Base-by-base conservation (phyloP, 2,797 vertebrate genomes). In the Falco novaeseelandiae region DNA sequence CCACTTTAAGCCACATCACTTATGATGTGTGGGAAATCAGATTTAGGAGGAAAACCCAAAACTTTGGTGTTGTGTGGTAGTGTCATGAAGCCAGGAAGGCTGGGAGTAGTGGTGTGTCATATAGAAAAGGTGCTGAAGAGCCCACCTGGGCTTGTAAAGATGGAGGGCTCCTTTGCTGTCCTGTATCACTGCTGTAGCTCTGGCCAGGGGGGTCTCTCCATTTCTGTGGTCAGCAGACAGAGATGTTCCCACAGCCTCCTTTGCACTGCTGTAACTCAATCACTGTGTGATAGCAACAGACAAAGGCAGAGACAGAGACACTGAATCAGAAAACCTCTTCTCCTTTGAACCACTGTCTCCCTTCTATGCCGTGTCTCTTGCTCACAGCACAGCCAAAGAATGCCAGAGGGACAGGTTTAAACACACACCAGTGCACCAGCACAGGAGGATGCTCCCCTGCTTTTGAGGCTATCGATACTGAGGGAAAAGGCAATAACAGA, bases 251-350 rank as follows among this genome's bases (percentile, higher is more conserved):
- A 98, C 97, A 98, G 97, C 95, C 96, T 97, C 66, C 94, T 95
- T 96, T 94, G 94, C 90, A 88, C 94, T 95, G 77, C 92, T 97
- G 98, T 98, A 98, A 98, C 94, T 96, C 97, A 98, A 97, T 98
- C 96, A 27, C 97, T 93, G 93, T 98, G 98, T 71, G 98, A 98
- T 96, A 97, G 95, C 93, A 87, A 93, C 92, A 96, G 90, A 97
- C 97, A 96, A 98, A 97, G 91, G 84, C 91, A 84, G 88, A 96
- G 92, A 90, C 59, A 95, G 85, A 94, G 66, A 46, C 16, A 40
- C 48, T 19, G 74, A 73, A 58, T 90, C 26, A 61, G 79, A 92
- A 95, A 90, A 36, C 27, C 42, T 93, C 78, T 91, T 91, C 52
- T 32, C 46, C 80, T 96, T 87, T 69, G 63, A 95, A 86, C 36